Evolutionary conservation across 1,140 invertebrate genomes (phyloP), one percentile per base, ranked within the genome.

Genomic region (Drosophila sp.): DNA sequence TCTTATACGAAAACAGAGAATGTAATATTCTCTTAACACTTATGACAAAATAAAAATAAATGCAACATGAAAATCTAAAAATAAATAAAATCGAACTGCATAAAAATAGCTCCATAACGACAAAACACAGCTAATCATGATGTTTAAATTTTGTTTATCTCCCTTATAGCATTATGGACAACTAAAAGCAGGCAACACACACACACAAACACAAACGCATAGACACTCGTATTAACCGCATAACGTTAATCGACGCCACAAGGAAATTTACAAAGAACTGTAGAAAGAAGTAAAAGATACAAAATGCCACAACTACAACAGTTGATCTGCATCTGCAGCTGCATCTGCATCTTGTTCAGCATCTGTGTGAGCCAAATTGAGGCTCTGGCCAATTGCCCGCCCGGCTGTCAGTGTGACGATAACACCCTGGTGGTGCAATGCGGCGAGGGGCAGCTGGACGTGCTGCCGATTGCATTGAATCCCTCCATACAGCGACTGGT

Each of bases 381-480:
- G 51, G 80, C 74, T 18, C 54, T 94, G 67, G 93, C 93, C 16
- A 94, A 94, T 67, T 97, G 97, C 90, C 97, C 97, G 0, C 94
- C 91, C 43, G 95, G 95, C 43, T 98, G 97, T 90, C 94, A 93
- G 89, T 98, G 97, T 92, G 96, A 98, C 92, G 97, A 98, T 80
- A 96, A 97, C 51, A 97, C 95, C 0, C 94, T 97, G 45, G 95
- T 96, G 7, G 97, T 97, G 2, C 94, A 95, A 45, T 98, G 97
- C 91, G 94, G 97, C 74, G 95, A 95, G 80, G 96, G 96, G 72
- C 96, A 96, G 75, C 93, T 98, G 62, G 97, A 97, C 91, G 96
- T 97, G 25, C 94, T 98, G 45, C 97, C 97, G 25, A 98, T 98
- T 75, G 96, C 97, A 0, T 92, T 98, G 50, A 98, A 98, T 92